Percentiles rank a stretch among this genome's conserved stretches.
Evolutionary conservation across 2,888 invertebrate genomes (phyloP).

Genomic region (Erpobdella octoculata): DNA sequence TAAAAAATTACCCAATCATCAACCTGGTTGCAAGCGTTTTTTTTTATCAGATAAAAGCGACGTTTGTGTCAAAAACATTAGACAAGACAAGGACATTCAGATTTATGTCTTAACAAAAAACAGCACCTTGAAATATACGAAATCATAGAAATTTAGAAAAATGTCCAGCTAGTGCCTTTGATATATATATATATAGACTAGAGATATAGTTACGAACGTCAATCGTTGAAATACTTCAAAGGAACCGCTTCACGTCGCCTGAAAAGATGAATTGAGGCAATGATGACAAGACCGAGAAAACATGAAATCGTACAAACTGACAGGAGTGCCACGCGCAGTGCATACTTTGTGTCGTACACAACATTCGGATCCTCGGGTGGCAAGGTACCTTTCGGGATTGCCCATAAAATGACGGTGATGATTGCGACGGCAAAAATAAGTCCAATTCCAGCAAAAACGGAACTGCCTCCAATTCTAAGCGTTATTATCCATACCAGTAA

Average conservation of each 20-base stretch:
- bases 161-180: too few relatives aligned
- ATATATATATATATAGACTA: too few relatives aligned
- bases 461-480: not conserved
- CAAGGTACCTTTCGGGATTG: constrained; percentile 11
- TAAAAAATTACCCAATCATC: too few relatives aligned
- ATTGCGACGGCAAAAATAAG: not conserved
- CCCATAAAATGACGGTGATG: not conserved
- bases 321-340: not conserved
- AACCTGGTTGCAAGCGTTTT: too few relatives aligned
- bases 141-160: too few relatives aligned
- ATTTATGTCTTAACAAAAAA: too few relatives aligned
- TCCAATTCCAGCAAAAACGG: constrained; percentile 5
- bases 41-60: too few relatives aligned
- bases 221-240: not conserved
- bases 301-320: not conserved
- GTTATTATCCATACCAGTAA: not conserved
- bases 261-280: not conserved
- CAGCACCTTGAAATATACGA: too few relatives aligned
- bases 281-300: not conserved
- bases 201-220: too few relatives aligned
- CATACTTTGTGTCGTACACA: not conserved
- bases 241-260: not conserved
- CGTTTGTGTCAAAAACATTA: too few relatives aligned
- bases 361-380: not conserved
- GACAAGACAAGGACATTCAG: too few relatives aligned